phyloP scores from a whole-genome alignment of 2,113 vertebrate species.

The Chaenogobius annularis region DNA sequence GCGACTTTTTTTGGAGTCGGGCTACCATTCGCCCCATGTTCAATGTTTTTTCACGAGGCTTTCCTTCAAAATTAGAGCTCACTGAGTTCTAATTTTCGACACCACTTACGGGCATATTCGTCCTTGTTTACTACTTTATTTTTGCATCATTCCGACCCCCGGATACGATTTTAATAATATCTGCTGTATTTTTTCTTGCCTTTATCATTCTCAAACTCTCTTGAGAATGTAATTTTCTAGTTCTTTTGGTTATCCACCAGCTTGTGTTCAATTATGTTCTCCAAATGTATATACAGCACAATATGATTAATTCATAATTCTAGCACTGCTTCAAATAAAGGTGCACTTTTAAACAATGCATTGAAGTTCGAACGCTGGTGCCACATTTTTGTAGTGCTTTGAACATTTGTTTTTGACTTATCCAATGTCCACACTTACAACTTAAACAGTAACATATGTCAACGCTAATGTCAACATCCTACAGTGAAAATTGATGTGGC shows the following conservation, averaged over 20 bases:
- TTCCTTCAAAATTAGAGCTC: no score
- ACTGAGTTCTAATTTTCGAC: no score
- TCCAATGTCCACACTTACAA: neutral
- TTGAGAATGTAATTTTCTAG: neutral
- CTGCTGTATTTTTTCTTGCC: no score
- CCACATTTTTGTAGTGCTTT: neutral
- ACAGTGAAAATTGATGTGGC: conserved; percentile 8
- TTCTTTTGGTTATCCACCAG: neutral
- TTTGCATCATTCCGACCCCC: no score
- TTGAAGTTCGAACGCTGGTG: neutral
- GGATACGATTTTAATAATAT: no score
- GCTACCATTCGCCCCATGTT: no score
- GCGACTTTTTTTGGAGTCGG: no score
- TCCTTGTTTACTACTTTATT: no score
- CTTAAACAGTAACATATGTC: neutral
- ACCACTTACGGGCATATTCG: no score
- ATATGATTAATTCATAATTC: neutral
- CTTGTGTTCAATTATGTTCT: neutral
- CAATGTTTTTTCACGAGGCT: no score
- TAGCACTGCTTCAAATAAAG: no score
- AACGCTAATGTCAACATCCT: neutral
- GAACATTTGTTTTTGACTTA: neutral
- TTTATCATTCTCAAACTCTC: neutral
- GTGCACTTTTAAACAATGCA: neutral
- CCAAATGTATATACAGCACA: no score